Base-by-base conservation (phyloP, 2,113 vertebrate species). In the Stercorarius parasiticus region DNA sequence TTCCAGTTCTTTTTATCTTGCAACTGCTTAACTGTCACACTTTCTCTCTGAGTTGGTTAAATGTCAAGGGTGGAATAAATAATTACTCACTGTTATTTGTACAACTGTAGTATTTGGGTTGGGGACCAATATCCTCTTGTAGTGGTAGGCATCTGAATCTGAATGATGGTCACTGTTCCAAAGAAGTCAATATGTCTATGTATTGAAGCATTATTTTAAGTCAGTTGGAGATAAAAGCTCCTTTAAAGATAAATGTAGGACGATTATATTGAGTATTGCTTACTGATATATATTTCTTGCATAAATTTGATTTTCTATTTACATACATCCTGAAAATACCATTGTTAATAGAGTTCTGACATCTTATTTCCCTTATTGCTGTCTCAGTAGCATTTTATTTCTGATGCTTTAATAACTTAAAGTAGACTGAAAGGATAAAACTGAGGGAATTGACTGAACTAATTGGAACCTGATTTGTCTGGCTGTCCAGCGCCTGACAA, bases 401-500 rank as follows among this genome's bases (percentile, higher is more conserved):
- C 80, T 96, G 85, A 91, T 96, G 89, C 88, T 97, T 96, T 97
- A 97, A 97, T 96, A 97, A 96, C 83, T 95, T 93, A 76, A 5
- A 93, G 93, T 89, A 96, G 96, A 95, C 93, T 94, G 89, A 97
- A 96, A 97, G 95, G 97, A 96, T 96, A 94, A 98, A 97, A 95
- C 70, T 91, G 91, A 89, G 77, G 70, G 77, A 97, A 96, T 95
- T 95, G 94, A 96, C 96, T 96, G 97, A 96, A 96, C 89, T 97
- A 98, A 97, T 97, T 98, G 97, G 95, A 94, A 73, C 85, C 74
- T 95, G 93, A 97, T 97, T 96, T 97, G 93, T 97, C 96, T 97
- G 81, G 85, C 95, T 95, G 97, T 97, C 95, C 95, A 91, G 94
- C 0, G 11, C 82, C 90, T 96, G 95, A 97, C 96, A 97, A 97